These are phyloP conservation scores for Leptoteleia sp. DNA, from an alignment of 1,140 invertebrate genomes.

Conservation along the genomic window DNA sequence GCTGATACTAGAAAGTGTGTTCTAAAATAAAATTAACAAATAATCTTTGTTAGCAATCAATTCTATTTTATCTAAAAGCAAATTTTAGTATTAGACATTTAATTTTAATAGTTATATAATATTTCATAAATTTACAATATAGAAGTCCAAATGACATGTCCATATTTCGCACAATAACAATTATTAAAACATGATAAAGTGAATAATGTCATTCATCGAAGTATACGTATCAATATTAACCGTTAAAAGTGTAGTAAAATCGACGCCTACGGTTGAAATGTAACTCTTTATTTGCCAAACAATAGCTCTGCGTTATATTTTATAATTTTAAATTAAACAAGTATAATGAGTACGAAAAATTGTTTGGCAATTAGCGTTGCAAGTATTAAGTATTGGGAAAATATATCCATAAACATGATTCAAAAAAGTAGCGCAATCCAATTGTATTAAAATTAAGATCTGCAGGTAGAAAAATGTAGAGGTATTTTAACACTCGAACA, in stretches of 20 bases:
- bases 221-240: constrained; percentile 3
- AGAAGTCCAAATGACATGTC: neutral
- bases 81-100: no score
- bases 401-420: constrained; percentile 29
- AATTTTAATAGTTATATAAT: no score
- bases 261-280: constrained; percentile 27
- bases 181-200: neutral
- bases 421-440: constrained; percentile 22
- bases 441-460: constrained; percentile 27
- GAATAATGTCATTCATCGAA: constrained; percentile 7
- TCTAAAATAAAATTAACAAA: neutral
- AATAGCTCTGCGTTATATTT: constrained; percentile 8
- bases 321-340: constrained; percentile 10
- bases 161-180: constrained; percentile 1
- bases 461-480: constrained; percentile 30
- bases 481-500: constrained; percentile 42
- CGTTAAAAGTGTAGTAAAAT: constrained; percentile 16
- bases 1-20: neutral
- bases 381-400: constrained; percentile 24
- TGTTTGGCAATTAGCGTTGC: constrained; percentile 49
- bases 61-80: no score
- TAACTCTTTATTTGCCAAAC: constrained; percentile 40
- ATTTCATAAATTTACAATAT: neutral
- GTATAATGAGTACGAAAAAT: neutral
- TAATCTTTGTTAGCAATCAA: no score